Percentiles rank a stretch among this genome's conserved stretches.
These are phyloP conservation scores for Penelope pileata DNA, from an alignment of 2,113 vertebrate genomes.

Conservation along the genomic window DNA sequence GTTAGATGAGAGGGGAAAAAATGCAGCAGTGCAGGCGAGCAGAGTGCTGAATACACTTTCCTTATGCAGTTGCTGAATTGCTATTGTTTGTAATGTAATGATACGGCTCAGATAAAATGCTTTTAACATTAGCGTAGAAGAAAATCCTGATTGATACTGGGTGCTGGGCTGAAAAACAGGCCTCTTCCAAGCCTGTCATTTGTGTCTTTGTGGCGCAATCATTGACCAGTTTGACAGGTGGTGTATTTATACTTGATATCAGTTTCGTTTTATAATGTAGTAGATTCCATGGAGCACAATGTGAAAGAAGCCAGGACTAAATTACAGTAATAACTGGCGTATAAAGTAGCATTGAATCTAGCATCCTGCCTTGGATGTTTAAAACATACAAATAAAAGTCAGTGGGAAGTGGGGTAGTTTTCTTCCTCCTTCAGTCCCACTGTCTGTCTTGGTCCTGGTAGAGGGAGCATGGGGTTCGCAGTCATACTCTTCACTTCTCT, in stretches of 20 bases:
- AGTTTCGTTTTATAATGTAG: background rate
- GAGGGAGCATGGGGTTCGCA: background rate
- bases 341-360: background rate
- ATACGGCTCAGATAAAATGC: conserved; percentile 44
- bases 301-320: background rate
- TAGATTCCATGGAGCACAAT: background rate
- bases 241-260: background rate
- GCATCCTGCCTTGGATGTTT: background rate
- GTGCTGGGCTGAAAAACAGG: conserved; percentile 38
- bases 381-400: background rate
- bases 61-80: background rate
- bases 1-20: background rate
- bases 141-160: conserved; percentile 55
- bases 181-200: conserved; percentile 37
- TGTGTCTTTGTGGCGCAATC: conserved; percentile 18
- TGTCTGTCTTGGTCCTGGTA: background rate
- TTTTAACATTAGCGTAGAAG: conserved; percentile 34
- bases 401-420: background rate
- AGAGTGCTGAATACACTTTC: background rate
- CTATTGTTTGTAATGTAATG: conserved; percentile 9
- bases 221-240: conserved; percentile 1
- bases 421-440: background rate
- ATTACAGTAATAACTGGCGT: background rate
- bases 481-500: background rate
- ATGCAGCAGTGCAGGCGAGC: background rate